Percentiles rank a stretch among this genome's conserved stretches.
These are phyloP conservation scores for Pseudomyrmex pallidus DNA, from an alignment of 1,140 invertebrate species.

Conservation along the genomic window DNA sequence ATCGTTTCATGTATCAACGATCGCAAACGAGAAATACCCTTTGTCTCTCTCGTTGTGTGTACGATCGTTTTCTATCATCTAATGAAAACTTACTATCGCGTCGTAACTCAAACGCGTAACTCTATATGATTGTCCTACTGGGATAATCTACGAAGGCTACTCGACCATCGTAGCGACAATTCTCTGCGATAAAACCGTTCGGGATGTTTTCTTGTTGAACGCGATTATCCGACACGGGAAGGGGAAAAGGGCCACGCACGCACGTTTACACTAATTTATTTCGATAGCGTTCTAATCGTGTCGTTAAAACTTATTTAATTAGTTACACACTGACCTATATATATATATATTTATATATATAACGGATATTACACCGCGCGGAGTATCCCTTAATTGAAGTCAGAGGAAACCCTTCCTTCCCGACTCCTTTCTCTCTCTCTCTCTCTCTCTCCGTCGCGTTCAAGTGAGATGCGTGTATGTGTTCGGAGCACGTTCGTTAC, in stretches of 20 bases:
- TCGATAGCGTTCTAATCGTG: conserved; percentile 70
- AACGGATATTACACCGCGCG: conserved; percentile 53
- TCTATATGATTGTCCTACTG: conserved; percentile 73
- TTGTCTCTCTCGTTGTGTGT: neutral
- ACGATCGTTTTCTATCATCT: conserved; percentile 31
- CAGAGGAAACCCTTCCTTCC: conserved; percentile 38
- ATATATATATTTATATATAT: no score
- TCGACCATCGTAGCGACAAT: neutral
- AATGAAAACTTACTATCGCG: conserved; percentile 43
- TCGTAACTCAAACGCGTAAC: conserved; percentile 57
- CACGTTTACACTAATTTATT: conserved; percentile 67
- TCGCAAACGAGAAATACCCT: neutral
- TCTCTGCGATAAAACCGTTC: conserved; percentile 8
- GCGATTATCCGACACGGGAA: conserved; percentile 54
- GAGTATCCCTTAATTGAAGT: conserved; percentile 61
- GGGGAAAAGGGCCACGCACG: conserved; percentile 57
- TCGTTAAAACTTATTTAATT: conserved; percentile 71
- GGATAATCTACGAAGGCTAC: conserved; percentile 44
- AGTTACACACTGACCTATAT: conserved; percentile 62
- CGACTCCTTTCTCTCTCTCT: neutral
- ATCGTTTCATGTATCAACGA: conserved; percentile 8
- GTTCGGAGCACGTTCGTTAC: conserved; percentile 49
- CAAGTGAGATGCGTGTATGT: conserved; percentile 16
- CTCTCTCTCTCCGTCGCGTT: conserved; percentile 10
- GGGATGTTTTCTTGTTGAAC: neutral